A percentile compares a stretch with the other conserved stretches of the same genome.
phyloP scores from a whole-genome alignment of 2,797 vertebrate species.

The Siniperca scherzeri region DNA sequence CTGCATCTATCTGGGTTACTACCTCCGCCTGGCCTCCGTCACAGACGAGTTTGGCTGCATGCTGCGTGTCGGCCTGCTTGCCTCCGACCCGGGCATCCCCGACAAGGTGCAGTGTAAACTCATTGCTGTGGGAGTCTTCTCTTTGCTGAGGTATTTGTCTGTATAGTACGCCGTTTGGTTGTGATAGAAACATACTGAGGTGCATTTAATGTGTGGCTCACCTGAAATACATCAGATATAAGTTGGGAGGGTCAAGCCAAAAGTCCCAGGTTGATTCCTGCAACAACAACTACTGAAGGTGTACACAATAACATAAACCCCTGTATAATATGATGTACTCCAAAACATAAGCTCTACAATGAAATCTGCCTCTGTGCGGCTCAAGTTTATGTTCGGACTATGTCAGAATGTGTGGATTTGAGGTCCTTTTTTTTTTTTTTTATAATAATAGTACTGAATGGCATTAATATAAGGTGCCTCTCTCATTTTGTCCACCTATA shows the following conservation, averaged over 20 bases:
- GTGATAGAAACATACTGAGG: neutral
- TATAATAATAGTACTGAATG: neutral
- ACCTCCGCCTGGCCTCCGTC: conserved; percentile 90
- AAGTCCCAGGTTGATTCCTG: too few relatives aligned
- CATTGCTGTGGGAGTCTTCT: conserved; percentile 94
- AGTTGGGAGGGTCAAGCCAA: neutral
- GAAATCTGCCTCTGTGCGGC: too few relatives aligned
- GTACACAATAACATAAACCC: neutral
- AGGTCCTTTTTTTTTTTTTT: neutral
- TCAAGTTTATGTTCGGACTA: neutral
- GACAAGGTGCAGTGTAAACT: conserved; percentile 93
- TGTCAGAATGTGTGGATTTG: neutral
- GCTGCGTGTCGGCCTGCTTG: conserved; percentile 91
- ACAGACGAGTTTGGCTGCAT: conserved; percentile 92
- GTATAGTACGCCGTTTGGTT: neutral
- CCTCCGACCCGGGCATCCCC: conserved; percentile 87
- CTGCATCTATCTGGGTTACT: conserved; percentile 92
- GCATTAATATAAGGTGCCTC: neutral
- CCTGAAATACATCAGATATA: neutral
- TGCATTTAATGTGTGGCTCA: neutral
- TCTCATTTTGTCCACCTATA: neutral
- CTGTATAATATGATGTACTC: neutral
- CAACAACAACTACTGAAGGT: too few relatives aligned
- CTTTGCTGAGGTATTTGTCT: conserved; percentile 88
- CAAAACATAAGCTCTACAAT: neutral